Evolutionary conservation across 2,888 invertebrate species (phyloP).

Genomic region (Xestoiulus laeticollis): DNA sequence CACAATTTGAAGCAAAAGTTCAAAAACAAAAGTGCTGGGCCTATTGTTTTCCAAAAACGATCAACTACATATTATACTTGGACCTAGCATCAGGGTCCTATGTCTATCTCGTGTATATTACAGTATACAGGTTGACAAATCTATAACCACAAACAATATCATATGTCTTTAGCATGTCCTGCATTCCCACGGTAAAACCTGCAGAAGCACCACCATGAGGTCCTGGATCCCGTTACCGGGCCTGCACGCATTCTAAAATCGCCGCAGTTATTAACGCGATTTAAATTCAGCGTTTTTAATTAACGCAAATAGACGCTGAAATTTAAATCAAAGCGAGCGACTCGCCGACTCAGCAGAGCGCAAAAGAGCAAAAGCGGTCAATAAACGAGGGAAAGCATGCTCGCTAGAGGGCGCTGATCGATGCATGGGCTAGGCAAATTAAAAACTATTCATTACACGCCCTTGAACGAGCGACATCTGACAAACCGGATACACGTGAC

Average conservation of each 20-base stretch:
- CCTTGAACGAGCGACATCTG: neutral
- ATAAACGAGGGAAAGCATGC: neutral
- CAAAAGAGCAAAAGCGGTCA: neutral
- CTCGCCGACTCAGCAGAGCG: neutral
- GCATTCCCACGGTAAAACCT: no score
- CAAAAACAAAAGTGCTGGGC: no score
- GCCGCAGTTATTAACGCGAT: constrained; percentile 18
- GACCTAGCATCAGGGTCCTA: no score
- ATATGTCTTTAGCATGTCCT: no score
- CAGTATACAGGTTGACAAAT: no score
- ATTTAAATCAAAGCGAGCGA: constrained; percentile 3
- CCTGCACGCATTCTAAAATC: neutral
- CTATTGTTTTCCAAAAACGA: no score
- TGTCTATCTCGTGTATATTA: no score
- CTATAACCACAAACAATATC: no score
- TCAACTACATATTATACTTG: no score
- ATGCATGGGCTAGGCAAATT: neutral
- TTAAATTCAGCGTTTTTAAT: constrained; percentile 38
- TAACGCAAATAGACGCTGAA: constrained; percentile 17
- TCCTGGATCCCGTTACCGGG: neutral
- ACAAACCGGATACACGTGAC: neutral
- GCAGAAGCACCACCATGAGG: no score
- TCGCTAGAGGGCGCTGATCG: constrained; percentile 12
- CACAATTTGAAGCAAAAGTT: no score
- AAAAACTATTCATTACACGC: constrained; percentile 1